Percentiles rank a stretch among this genome's conserved stretches.
These are phyloP conservation scores for Therioaphis trifolii DNA, from an alignment of 2,888 invertebrate genomes.

Conservation along the genomic window DNA sequence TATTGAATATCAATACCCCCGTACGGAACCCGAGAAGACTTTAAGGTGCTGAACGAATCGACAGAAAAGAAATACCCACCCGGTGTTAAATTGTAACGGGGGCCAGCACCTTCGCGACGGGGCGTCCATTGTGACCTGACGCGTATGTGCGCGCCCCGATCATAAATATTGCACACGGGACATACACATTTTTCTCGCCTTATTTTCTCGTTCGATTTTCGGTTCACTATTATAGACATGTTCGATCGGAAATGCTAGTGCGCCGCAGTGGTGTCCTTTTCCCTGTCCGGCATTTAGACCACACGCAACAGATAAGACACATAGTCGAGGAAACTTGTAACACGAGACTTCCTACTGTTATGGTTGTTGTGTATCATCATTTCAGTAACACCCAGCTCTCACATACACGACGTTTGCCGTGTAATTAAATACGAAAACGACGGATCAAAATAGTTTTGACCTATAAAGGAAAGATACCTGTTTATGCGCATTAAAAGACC, in stretches of 20 bases:
- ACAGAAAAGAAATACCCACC: conserved; percentile 52
- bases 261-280: neutral
- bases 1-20: conserved; percentile 30
- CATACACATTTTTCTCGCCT: conserved; percentile 29
- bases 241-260: neutral
- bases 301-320: conserved; percentile 32
- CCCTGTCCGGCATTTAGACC: conserved; percentile 33
- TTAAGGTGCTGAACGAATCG: conserved; percentile 58
- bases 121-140: conserved; percentile 57
- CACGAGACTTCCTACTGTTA: conserved; percentile 22
- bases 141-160: conserved; percentile 21
- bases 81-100: conserved; percentile 63
- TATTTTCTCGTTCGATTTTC: conserved; percentile 16
- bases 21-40: conserved; percentile 21
- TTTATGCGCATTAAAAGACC: neutral
- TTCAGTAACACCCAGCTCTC: too few relatives aligned
- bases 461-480: neutral
- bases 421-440: neutral
- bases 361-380: neutral
- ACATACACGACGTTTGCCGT: neutral
- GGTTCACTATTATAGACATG: conserved; percentile 2
- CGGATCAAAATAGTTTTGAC: neutral
- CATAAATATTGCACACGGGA: conserved; percentile 56
- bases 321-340: neutral
- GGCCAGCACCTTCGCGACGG: conserved; percentile 59